A percentile compares a stretch with the other conserved stretches of the same genome.
phyloP scores from a whole-genome alignment of 2,888 invertebrate genomes.

The Ennomos quercinarius region DNA sequence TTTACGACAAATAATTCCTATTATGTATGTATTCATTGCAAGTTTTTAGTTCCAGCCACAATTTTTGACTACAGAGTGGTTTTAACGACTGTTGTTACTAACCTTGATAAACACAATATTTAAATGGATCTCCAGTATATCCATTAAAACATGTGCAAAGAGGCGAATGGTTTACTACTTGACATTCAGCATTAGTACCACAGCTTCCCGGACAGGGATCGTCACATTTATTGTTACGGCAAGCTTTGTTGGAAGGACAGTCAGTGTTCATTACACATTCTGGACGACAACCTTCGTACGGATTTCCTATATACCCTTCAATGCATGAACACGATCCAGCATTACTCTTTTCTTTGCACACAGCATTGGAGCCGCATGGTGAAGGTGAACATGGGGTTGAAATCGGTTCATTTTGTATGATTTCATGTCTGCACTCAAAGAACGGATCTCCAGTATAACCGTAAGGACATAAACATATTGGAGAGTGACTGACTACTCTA shows the following conservation, averaged over 20 bases:
- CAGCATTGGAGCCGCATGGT: conserved; percentile 88
- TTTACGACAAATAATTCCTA: too few species aligned
- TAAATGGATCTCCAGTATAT: conserved; percentile 91
- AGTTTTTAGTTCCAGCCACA: too few species aligned
- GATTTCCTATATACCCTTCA: conserved; percentile 90
- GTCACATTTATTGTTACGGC: conserved; percentile 89
- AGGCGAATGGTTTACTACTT: conserved; percentile 89
- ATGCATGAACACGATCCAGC: conserved; percentile 89
- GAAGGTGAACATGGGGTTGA: conserved; percentile 86
- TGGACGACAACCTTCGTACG: conserved; percentile 91
- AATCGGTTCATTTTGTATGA: conserved; percentile 62
- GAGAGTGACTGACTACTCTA: conserved; percentile 91
- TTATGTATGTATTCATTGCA: too few species aligned
- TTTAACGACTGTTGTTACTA: conserved; percentile 24
- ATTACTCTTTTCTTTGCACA: conserved; percentile 85
- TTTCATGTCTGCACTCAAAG: conserved; percentile 83
- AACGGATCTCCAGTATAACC: conserved; percentile 93
- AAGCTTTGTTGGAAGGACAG: conserved; percentile 89
- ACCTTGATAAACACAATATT: conserved; percentile 86
- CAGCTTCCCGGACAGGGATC: conserved; percentile 93
- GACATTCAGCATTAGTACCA: conserved; percentile 90
- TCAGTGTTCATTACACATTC: conserved; percentile 91
- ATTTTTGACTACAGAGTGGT: background rate
- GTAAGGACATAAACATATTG: conserved; percentile 88
- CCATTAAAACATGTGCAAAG: conserved; percentile 88